Evolutionary conservation across 1,140 invertebrate species (phyloP), one percentile per base, ranked within the genome.

Genomic region (Holcopasites calliopsidis): DNA sequence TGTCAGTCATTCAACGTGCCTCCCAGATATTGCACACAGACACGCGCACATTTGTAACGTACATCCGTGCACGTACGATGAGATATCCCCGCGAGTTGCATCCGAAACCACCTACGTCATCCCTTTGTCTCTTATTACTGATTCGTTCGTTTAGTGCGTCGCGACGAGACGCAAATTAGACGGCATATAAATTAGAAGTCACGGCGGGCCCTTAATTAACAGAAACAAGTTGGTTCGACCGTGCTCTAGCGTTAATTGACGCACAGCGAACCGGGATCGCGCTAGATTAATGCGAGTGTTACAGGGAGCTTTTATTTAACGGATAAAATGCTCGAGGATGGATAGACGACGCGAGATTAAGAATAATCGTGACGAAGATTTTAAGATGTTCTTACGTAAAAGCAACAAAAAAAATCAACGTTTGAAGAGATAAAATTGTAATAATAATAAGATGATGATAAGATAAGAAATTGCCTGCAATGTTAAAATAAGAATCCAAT

Each of bases 111-210:
- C 73, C 77, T 79, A 80, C 81, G 81, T 80, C 75, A 79, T 60
- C 61, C 75, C 78, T 85, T 86, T 86, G 82, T 88, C 69, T 78
- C 68, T 65, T 71, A 68, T 86, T 83, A 79, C 62, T 66, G 35
- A 71, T 57, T 76, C 35, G 66, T 16, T 54, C 66, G 78, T 84
- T 84, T 79, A 57, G 62, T 79, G 65, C 49, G 28, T 13, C 68
- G 23, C 28, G 47, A 35, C n/a, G 49, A 44, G 50, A 58, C 54
- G 62, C 68, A 60, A 60, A 60, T 49, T 35, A 66, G 35, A 44
- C 65, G 33, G 23, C 49, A 35, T 28, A 49, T 35, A 57, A 58
- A 60, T 35, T 57, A 60, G 21, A 57, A 28, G 42, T 40, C 3
- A 21, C 50, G 16, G 62, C 21, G 49, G 28, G 16, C 35, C 50